Percentiles rank a stretch among this genome's conserved stretches.
These are phyloP conservation scores for Orientallactaga sibirica DNA, from an alignment of 2,797 vertebrate genomes.

Conservation along the genomic window DNA sequence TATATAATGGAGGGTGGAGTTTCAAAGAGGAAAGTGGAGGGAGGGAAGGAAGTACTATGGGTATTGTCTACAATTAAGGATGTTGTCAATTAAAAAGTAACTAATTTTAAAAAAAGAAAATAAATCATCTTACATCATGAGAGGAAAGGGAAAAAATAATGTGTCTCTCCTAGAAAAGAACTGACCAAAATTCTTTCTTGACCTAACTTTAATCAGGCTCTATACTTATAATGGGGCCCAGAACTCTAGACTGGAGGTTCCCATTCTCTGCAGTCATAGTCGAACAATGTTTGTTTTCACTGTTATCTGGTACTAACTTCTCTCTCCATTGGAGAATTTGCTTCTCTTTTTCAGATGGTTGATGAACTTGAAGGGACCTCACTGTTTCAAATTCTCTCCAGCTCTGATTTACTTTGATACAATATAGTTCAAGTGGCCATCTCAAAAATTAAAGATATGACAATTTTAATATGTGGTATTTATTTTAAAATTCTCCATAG, in stretches of 20 bases:
- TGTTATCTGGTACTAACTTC: too few species aligned
- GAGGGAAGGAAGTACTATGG: too few species aligned
- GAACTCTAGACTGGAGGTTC: neutral
- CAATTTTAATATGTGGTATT: neutral
- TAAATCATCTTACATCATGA: neutral
- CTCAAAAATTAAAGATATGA: neutral
- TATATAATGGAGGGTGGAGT: too few species aligned
- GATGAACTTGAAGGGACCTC: too few species aligned
- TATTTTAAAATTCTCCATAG: neutral
- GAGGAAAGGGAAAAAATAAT: neutral
- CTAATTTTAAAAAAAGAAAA: too few species aligned
- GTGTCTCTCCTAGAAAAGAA: neutral
- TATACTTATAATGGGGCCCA: neutral
- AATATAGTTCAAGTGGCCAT: neutral
- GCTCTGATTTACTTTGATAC: neutral
- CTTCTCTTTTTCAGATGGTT: too few species aligned
- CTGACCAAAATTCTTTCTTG: neutral
- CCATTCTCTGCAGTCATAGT: neutral
- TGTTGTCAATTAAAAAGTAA: too few species aligned
- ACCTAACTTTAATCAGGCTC: neutral
- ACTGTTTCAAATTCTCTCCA: neutral
- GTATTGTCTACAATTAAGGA: too few species aligned
- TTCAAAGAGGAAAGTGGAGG: too few species aligned
- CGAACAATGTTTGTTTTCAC: neutral
- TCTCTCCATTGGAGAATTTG: too few species aligned